Evolutionary conservation across 2,888 invertebrate genomes (phyloP), one percentile per base, ranked within the genome.

Genomic region (Lissocephala sabroskyi): DNA sequence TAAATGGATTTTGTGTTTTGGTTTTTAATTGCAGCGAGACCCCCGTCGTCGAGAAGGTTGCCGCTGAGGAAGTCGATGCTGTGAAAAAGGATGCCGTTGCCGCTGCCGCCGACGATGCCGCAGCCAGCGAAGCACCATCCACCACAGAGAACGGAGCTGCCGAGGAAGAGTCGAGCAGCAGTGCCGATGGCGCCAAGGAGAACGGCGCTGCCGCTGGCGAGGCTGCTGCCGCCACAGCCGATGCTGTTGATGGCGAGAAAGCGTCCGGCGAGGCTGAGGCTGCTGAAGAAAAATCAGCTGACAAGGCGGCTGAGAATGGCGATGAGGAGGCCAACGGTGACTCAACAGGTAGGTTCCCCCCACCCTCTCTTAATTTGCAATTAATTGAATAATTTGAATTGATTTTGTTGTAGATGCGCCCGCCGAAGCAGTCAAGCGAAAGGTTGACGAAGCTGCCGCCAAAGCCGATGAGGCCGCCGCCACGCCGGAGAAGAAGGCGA

Each of bases 401-500:
- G 33, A 17, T 6, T 2, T 17, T 14, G n/a, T n/a, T 45, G n/a
- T 29, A 80, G 81, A 80, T 59, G 80, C 82, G 53, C 82, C 84
- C 54, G 78, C 80, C 61, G 84, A 84, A 62, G 80, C 84, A 28
- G 84, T 84, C 5, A 84, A 84, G 73, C 82, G 84, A 76, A 84
- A 84, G 84, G 82, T 82, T 29, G 76, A 74, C 29, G 82, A 79
- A 45, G 41, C 64, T 40, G 65, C 75, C 45, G 67, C 64, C 52
- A 82, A 82, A 74, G 68, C 76, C 52, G 82, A 82, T 51, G 84
- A 81, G 56, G 79, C 80, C 46, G 79, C 75, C 52, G 82, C 83
- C 57, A 83, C 84, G 68, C 80, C 84, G 62, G 84, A 84, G 68
- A 84, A 84, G 76, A 84, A 84, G 77, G 83, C 84, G 63, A 84